A percentile compares a stretch with the other conserved stretches of the same genome.
phyloP scores from a whole-genome alignment of 2,888 invertebrate genomes.

The Conops quadrifasciatus region DNA sequence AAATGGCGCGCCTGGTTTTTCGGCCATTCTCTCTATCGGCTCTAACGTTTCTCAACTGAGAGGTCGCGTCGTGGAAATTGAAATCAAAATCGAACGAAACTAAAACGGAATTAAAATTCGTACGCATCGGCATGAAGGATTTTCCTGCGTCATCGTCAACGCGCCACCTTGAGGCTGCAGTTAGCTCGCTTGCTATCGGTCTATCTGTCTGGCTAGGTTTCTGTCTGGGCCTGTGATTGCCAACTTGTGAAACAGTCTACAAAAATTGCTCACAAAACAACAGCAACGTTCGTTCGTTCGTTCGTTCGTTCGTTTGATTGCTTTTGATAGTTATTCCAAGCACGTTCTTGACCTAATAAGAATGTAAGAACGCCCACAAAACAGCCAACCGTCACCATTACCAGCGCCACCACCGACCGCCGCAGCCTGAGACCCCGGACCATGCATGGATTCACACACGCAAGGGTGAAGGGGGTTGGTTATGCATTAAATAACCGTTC shows the following conservation, averaged over 20 bases:
- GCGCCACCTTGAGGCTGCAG: conserved; percentile 7
- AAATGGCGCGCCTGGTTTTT: conserved; percentile 48
- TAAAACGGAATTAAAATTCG: conserved; percentile 41
- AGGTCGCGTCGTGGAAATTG: conserved; percentile 43
- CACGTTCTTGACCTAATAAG: conserved; percentile 63
- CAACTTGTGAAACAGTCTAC: no score
- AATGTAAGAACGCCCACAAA: conserved; percentile 62
- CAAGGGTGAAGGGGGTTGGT: background rate
- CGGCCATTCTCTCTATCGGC: conserved; percentile 24
- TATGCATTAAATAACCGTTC: background rate
- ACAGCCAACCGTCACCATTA: conserved; percentile 49
- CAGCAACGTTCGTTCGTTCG: no score
- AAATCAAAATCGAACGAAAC: background rate
- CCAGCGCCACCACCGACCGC: no score
- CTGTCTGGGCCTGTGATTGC: background rate
- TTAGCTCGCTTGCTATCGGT: background rate
- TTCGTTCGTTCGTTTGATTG: background rate
- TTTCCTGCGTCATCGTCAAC: conserved; percentile 11
- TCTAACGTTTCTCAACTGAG: background rate
- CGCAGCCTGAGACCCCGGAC: background rate
- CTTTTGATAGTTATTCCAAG: conserved; percentile 51
- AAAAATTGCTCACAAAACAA: no score
- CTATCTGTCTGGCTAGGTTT: conserved; percentile 1
- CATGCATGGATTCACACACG: background rate
- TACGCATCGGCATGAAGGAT: conserved; percentile 47